Base-by-base conservation (phyloP, 1,140 invertebrate genomes). In the Hylyphantes graminicola region DNA sequence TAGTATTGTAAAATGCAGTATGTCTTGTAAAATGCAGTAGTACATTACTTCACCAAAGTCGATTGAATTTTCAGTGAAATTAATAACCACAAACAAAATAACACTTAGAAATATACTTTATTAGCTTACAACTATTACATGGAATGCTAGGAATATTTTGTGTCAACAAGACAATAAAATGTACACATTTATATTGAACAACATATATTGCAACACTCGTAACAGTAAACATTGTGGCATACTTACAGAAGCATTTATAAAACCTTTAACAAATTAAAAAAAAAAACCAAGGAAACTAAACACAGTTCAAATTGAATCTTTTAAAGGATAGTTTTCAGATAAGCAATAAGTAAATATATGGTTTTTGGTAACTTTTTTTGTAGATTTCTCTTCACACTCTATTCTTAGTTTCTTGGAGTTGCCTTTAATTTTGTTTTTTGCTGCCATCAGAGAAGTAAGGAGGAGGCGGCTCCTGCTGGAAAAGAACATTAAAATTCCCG, bases 381-480 rank as follows among this genome's bases (percentile, higher is more conserved):
- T 51, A 70, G 50, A 67, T 53, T 68, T 35, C 35, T 15, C 65
- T 50, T 13, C 9, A 7, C 13, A 10, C 51, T 15, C 9, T 68
- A 0, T n/a, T 15, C 9, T 17, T 9, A 0, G 67, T 0, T 21
- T 65, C 11, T 7, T n/a, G 12, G 19, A 10, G 51, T 59, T 35
- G 21, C 51, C 55, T 86, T 86, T 48, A 86, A 54, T 86, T 80
- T 7, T 68, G 53, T 78, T 86, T 74, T 72, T 86, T 75, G 73
- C 72, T 12, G 50, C 55, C 53, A 10, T 86, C 85, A n/a, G 63
- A 53, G 64, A 48, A 51, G n/a, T 86, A 86, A 35, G 79, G 70
- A 35, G 85, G 85, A 10, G 85, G 85, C 21, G 93, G 93, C 90
- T 94, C 94, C 93, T 94, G 89, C 85, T 91, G 91, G 87, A 81